Conservation (phyloP, 2,113 vertebrate species). For the Sigmodon hispidus region DNA sequence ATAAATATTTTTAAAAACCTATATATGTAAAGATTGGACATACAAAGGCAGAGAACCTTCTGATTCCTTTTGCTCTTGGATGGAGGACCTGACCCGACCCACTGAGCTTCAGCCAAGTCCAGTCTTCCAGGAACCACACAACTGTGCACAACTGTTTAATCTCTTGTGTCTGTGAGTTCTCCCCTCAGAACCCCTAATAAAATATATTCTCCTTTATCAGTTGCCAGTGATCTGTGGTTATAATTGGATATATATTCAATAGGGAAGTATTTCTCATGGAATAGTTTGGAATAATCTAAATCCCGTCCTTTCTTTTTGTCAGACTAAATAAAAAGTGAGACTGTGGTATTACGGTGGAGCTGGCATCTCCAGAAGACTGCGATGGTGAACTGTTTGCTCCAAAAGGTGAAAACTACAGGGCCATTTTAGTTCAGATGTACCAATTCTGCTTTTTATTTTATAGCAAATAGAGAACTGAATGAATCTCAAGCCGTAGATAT, state of each 20-base stretch:
- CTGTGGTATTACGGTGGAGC: neutral
- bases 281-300: conserved; percentile 40
- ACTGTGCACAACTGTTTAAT: too few relatives aligned
- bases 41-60: too few relatives aligned
- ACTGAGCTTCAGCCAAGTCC: too few relatives aligned
- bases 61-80: too few relatives aligned
- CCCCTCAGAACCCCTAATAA: too few relatives aligned
- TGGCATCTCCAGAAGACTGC: conserved; percentile 58
- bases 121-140: too few relatives aligned
- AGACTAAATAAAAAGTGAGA: conserved; percentile 68
- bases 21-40: too few relatives aligned
- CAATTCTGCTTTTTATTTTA: conserved; percentile 71
- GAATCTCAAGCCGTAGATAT: conserved; percentile 71
- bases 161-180: too few relatives aligned
- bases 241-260: neutral
- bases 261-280: neutral
- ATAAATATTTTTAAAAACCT: too few relatives aligned
- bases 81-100: too few relatives aligned
- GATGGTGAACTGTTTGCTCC: conserved; percentile 70
- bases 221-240: too few relatives aligned
- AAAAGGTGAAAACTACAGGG: conserved; percentile 68
- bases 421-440: conserved; percentile 77
- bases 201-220: too few relatives aligned
- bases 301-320: conserved; percentile 47
- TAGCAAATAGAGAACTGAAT: conserved; percentile 76